Evolutionary conservation across 2,797 vertebrate genomes (phyloP).

Genomic region (Leptodactylus fallax): DNA sequence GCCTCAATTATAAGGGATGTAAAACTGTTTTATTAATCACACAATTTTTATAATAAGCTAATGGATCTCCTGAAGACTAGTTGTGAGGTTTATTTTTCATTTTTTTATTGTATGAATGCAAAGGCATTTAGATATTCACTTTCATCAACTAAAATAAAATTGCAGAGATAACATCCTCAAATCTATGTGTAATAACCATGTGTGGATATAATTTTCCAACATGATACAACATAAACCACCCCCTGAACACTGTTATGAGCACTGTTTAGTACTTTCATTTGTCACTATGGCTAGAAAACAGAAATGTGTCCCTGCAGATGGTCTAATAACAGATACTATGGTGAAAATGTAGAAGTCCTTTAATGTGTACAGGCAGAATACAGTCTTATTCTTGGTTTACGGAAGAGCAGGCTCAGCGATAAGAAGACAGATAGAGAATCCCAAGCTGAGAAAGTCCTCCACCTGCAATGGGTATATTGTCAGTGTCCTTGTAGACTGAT

Average conservation of each 20-base stretch:
- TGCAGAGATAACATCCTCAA: background rate
- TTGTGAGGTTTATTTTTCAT: background rate
- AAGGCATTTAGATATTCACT: background rate
- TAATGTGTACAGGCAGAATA: constrained; percentile 17
- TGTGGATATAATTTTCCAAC: background rate
- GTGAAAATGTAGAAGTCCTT: background rate
- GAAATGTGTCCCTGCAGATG: background rate
- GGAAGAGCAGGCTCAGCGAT: constrained; percentile 59
- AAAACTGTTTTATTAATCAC: background rate
- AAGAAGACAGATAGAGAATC: constrained; percentile 55
- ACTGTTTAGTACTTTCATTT: no score
- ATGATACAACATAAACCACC: no score
- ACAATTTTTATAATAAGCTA: no score
- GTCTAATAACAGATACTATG: background rate
- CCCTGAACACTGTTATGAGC: no score
- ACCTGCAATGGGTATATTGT: constrained; percentile 72
- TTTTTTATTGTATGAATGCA: background rate
- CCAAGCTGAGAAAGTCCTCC: constrained; percentile 76
- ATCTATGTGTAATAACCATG: background rate
- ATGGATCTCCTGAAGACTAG: background rate
- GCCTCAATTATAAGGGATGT: background rate
- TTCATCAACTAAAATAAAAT: background rate
- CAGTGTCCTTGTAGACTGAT: constrained; percentile 83
- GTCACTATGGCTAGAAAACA: no score
- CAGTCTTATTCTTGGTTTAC: constrained; percentile 26